A percentile compares a stretch with the other conserved stretches of the same genome.
phyloP scores from a whole-genome alignment of 1,140 invertebrate genomes.

The Pteromalus puparum region DNA sequence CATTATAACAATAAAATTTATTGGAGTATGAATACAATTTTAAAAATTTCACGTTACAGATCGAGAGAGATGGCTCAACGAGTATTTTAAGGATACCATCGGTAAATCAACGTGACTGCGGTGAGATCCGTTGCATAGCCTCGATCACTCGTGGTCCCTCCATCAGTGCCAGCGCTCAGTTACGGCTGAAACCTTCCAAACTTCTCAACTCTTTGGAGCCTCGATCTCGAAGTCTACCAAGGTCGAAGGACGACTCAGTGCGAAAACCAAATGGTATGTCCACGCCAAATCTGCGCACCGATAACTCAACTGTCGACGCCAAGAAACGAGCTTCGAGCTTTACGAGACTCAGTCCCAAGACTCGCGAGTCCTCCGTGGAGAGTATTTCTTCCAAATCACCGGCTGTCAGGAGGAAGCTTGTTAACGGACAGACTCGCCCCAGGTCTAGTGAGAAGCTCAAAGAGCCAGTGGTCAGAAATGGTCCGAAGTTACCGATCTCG shows the following conservation, averaged over 20 bases:
- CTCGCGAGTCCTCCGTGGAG: not conserved
- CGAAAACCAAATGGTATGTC: conserved; percentile 25
- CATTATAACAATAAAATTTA: not conserved
- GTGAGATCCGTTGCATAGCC: conserved; percentile 72
- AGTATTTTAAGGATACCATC: conserved; percentile 76
- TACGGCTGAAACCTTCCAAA: conserved; percentile 56
- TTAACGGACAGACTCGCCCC: not conserved
- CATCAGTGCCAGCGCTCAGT: conserved; percentile 61
- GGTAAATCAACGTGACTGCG: conserved; percentile 75
- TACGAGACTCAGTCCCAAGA: not conserved
- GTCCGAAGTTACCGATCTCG: not conserved
- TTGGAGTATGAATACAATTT: not conserved
- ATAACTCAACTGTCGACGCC: not conserved
- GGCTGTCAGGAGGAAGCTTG: not conserved
- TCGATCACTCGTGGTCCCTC: conserved; percentile 58
- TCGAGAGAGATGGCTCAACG: conserved; percentile 74
- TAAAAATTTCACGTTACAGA: conserved; percentile 60
- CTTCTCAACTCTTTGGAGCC: conserved; percentile 3
- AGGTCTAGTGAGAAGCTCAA: not conserved
- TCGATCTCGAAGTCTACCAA: not conserved
- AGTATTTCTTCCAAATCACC: conserved; percentile 2
- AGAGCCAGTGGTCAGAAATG: not conserved
- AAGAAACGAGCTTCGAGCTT: conserved; percentile 37
- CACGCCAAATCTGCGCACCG: conserved; percentile 6
- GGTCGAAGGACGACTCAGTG: not conserved